These are phyloP conservation scores for Mormoops blainvillei DNA, from an alignment of 2,113 vertebrate genomes.

Conservation along the genomic window DNA sequence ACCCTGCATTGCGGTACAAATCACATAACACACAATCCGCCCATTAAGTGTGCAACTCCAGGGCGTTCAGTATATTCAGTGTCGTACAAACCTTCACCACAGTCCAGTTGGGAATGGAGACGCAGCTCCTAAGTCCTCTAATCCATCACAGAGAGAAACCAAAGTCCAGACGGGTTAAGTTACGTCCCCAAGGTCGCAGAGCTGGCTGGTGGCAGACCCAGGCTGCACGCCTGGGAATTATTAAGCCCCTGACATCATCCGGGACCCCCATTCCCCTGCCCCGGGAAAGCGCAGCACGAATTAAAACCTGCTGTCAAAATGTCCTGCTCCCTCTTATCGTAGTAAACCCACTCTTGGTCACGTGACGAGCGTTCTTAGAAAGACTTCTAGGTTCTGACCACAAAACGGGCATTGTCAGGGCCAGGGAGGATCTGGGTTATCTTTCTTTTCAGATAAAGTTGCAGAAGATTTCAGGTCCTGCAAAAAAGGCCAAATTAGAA, in stretches of 20 bases:
- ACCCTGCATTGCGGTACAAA: background rate
- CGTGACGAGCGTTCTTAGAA: conserved; percentile 15
- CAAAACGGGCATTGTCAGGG: background rate
- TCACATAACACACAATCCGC: background rate
- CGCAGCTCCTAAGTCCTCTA: background rate
- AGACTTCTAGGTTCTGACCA: background rate
- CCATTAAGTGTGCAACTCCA: background rate
- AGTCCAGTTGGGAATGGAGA: background rate
- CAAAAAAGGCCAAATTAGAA: background rate
- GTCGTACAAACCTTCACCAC: background rate
- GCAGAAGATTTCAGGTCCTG: background rate
- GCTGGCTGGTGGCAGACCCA: background rate
- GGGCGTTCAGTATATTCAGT: background rate
- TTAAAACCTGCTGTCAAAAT: background rate
- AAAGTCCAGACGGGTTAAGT: background rate
- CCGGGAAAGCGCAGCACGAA: background rate
- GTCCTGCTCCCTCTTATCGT: background rate
- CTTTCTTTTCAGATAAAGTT: background rate
- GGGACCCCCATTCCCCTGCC: background rate
- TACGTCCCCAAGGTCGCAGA: background rate
- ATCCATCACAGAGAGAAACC: background rate
- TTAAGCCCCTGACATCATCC: background rate
- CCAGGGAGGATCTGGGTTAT: background rate
- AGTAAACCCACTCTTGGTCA: background rate
- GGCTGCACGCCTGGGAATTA: background rate